Base-by-base conservation (phyloP, 2,113 vertebrate species). In the Megaleporinus macrocephalus region DNA sequence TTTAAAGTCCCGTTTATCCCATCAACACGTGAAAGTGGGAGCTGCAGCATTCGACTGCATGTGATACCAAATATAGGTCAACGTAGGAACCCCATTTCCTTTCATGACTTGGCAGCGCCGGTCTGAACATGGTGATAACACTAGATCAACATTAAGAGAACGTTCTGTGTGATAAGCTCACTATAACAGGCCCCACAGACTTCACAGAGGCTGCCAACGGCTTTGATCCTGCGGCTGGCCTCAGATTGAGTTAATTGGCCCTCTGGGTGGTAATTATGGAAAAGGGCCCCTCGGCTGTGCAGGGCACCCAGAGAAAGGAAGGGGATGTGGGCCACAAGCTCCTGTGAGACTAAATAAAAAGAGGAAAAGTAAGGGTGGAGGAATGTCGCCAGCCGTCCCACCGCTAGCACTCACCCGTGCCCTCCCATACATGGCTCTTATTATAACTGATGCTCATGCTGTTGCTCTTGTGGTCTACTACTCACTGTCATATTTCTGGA, bases 291-390 rank as follows among this genome's bases (percentile, higher is more conserved):
- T 20, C 33, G 63, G 77, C 78, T 70, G 41, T 51, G 65, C 18
- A 68, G 86, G 86, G 27, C 89, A 90, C 68, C 91, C 92, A 83
- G 24, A 6, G 72, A 79, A 72, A 72, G 61, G 73, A 41, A 81
- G 51, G 59, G 62, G 77, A 84, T 76, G 78, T 80, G 78, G 77
- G 63, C 77, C 63, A 62, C 72, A 27, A 16, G 51, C 76, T 76
- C 72, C 72, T 61, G 47, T 70, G 83, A 73, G 83, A 71, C 62
- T 13, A 74, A 84, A 70, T 79, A 83, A 73, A 69, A 73, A 29
- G 57, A 55, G 76, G 44, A 63, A 68, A 16, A 55, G 22, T 68
- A 75, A 66, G 79, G 65, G 4, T 80, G 70, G 61, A 69, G 75
- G 70, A 24, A 27, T 24, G 36, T 49, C 59, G 44, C 61, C 61